Conservation (phyloP, 2,113 vertebrate species). For the Pachypanchax playfairii region DNA sequence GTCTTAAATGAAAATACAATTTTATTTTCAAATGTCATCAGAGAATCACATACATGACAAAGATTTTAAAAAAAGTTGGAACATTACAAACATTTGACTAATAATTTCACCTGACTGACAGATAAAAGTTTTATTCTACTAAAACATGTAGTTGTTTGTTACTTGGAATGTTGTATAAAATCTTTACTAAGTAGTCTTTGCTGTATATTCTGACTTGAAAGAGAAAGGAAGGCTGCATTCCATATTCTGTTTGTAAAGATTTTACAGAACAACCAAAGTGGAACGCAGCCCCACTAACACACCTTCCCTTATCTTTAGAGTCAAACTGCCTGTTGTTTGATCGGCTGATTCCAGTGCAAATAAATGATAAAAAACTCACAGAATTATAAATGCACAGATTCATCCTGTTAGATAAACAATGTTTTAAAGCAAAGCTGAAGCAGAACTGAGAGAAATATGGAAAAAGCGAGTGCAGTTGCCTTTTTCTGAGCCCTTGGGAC, state of each 20-base stretch:
- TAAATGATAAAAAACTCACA: constrained; percentile 5
- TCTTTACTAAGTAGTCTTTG: neutral
- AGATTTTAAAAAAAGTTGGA: neutral
- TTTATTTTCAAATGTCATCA: constrained; percentile 49
- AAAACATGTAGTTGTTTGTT: neutral
- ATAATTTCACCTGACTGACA: too few relatives aligned
- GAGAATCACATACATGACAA: neutral
- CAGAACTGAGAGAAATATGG: too few relatives aligned
- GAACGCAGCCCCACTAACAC: too few relatives aligned
- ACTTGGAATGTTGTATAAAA: neutral
- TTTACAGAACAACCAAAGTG: too few relatives aligned
- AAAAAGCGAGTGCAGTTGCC: too few relatives aligned
- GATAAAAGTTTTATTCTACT: too few relatives aligned
- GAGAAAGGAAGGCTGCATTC: too few relatives aligned
- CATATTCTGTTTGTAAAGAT: too few relatives aligned
- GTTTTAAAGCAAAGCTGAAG: neutral
- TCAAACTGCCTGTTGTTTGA: too few relatives aligned
- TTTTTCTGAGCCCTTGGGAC: too few relatives aligned
- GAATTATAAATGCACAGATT: neutral
- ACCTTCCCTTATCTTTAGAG: too few relatives aligned
- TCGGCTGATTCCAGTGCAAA: constrained; percentile 10
- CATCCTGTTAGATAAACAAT: neutral
- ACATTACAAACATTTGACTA: neutral
- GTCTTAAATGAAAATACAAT: constrained; percentile 4
- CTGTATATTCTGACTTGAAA: too few relatives aligned